A percentile compares a stretch with the other conserved stretches of the same genome.
Evolutionary conservation across 2,113 vertebrate genomes (phyloP).

Genomic region (Ictalurus furcatus): DNA sequence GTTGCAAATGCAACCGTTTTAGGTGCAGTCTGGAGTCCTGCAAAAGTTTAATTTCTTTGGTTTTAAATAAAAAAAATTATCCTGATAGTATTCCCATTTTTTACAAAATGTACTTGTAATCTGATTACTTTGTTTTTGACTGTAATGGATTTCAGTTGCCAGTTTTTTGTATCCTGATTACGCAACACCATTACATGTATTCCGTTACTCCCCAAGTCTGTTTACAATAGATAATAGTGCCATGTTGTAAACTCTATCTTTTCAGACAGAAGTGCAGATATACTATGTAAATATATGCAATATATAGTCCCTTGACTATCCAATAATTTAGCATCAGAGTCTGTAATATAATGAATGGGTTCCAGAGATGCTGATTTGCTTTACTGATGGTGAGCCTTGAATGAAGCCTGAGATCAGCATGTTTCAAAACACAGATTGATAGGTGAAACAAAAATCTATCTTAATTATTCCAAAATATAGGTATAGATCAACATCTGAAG

Average conservation of each 20-base stretch:
- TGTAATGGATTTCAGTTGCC: too few species aligned
- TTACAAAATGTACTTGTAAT: too few species aligned
- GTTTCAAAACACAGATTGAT: background rate
- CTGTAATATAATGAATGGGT: background rate
- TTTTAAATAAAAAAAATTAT: too few species aligned
- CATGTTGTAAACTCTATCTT: background rate
- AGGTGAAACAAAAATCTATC: background rate
- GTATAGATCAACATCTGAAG: background rate
- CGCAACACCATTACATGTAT: too few species aligned
- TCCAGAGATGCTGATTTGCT: background rate
- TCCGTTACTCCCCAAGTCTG: too few species aligned
- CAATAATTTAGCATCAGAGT: background rate
- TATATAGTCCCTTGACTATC: background rate
- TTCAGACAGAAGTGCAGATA: background rate
- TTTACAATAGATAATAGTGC: background rate
- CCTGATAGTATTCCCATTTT: too few species aligned
- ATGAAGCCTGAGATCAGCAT: background rate
- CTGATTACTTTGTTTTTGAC: too few species aligned
- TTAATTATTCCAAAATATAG: background rate
- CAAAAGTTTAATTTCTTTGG: too few species aligned
- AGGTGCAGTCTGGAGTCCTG: too few species aligned
- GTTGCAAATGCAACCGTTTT: too few species aligned
- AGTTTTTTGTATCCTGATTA: too few species aligned
- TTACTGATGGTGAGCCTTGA: background rate
- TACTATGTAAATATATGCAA: background rate